Evolutionary conservation across 1,140 invertebrate genomes (phyloP), one percentile per base, ranked within the genome.

Genomic region (Platorchestia sp.): DNA sequence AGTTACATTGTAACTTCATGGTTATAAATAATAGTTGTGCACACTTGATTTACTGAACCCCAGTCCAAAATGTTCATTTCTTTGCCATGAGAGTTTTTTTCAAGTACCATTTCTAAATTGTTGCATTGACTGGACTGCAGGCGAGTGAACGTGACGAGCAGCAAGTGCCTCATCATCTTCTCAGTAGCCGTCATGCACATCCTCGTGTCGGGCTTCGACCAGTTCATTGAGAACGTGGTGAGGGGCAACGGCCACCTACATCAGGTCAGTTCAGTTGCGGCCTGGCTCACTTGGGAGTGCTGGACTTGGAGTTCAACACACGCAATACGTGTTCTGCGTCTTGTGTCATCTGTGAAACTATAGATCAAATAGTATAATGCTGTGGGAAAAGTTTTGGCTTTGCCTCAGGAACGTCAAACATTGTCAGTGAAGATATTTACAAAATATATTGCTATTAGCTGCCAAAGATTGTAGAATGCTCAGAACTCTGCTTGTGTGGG

Each of bases 81-180:
- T n/a, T n/a, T n/a, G n/a, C n/a, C n/a, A n/a, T n/a, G n/a, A n/a
- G n/a, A n/a, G 41, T 44, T 95, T 90, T 22, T 41, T 42, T 40
- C 47, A 45, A 87, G n/a, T 95, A 86, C 89, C n/a, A 90, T 45
- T 93, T 7, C 44, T 45, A 75, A 75, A 75, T 14, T 75, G 53
- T 44, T 95, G 3, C 27, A 36, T 36, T 95, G 43, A 47, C n/a
- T 95, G 14, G 19, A 86, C 95, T 89, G 51, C 95, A 96, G 95
- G 47, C 95, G 47, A 75, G 89, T 95, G n/a, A 75, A 41, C 43
- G 93, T 95, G 41, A 96, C 95, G 40, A 93, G 95, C 53, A 95
- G 86, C 43, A 95, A 95, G 45, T 95, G 95, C 36, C 86, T 96
- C 97, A 97, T 96, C 45, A 98, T 98, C 96, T 98, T 98, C 44